A percentile compares a stretch with the other conserved stretches of the same genome.
Evolutionary conservation across 2,797 vertebrate species (phyloP).

Genomic region (Gambusia yucatana): DNA sequence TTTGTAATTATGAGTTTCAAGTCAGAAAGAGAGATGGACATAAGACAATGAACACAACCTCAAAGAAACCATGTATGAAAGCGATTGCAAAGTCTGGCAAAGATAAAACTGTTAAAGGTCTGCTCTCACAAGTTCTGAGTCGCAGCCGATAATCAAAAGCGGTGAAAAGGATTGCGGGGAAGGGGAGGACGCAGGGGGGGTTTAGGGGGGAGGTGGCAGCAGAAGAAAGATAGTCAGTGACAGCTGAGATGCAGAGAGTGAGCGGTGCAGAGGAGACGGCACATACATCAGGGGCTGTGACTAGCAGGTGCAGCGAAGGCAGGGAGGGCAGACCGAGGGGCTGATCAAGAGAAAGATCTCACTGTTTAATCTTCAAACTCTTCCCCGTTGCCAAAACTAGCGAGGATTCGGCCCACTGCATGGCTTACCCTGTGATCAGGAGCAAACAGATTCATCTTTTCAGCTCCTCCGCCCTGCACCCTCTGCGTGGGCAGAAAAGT

Average conservation of each 20-base stretch:
- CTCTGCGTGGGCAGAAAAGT: constrained; percentile 66
- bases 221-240: constrained; percentile 72
- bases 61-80: constrained; percentile 33
- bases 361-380: constrained; percentile 80
- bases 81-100: constrained; percentile 43
- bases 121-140: constrained; percentile 56
- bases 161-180: constrained; percentile 11
- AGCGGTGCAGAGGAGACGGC: constrained; percentile 43
- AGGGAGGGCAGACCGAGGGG: constrained; percentile 52
- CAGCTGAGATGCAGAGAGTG: constrained; percentile 52
- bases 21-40: constrained; percentile 3
- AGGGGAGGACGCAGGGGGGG: not conserved
- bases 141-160: constrained; percentile 71
- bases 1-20: constrained; percentile 8
- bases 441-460: constrained; percentile 75
- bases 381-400: constrained; percentile 63
- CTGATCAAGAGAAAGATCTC: constrained; percentile 82
- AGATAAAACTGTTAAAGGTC: constrained; percentile 68
- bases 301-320: constrained; percentile 78
- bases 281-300: constrained; percentile 73
- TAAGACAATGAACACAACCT: constrained; percentile 1
- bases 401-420: constrained; percentile 67
- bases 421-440: constrained; percentile 77
- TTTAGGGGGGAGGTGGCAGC: not conserved
- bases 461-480: constrained; percentile 51